These are phyloP conservation scores for Agrotis clavis DNA, from an alignment of 2,888 invertebrate species.

Conservation along the genomic window DNA sequence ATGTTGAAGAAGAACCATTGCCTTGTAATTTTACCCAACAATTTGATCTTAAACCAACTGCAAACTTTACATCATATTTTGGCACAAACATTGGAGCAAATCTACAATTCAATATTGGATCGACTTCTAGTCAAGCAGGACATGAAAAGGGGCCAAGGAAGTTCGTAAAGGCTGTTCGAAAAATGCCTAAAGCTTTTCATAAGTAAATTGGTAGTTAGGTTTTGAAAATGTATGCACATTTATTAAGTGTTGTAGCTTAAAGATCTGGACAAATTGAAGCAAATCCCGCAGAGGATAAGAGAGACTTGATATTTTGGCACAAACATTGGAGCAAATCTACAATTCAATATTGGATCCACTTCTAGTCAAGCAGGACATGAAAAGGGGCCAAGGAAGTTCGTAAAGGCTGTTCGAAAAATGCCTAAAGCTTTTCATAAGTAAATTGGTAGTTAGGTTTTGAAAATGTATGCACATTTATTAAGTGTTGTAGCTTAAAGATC, in stretches of 20 bases:
- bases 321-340: conserved; percentile 42
- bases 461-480: neutral
- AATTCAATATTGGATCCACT: conserved; percentile 71
- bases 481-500: neutral
- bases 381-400: conserved; percentile 34
- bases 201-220: conserved; percentile 51
- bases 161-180: conserved; percentile 60
- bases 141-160: conserved; percentile 25
- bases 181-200: conserved; percentile 64
- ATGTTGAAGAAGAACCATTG: conserved; percentile 63
- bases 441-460: neutral
- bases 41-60: neutral
- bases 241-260: neutral
- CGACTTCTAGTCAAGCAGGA: conserved; percentile 9
- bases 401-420: conserved; percentile 62
- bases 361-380: conserved; percentile 11
- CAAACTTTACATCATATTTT: conserved; percentile 29
- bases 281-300: no score
- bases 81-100: conserved; percentile 35
- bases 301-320: no score
- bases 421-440: conserved; percentile 67
- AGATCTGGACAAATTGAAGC: no score
- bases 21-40: neutral
- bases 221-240: neutral
- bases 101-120: conserved; percentile 71